Conservation (phyloP, 1,140 invertebrate species). For the Listronotus bonariensis region DNA sequence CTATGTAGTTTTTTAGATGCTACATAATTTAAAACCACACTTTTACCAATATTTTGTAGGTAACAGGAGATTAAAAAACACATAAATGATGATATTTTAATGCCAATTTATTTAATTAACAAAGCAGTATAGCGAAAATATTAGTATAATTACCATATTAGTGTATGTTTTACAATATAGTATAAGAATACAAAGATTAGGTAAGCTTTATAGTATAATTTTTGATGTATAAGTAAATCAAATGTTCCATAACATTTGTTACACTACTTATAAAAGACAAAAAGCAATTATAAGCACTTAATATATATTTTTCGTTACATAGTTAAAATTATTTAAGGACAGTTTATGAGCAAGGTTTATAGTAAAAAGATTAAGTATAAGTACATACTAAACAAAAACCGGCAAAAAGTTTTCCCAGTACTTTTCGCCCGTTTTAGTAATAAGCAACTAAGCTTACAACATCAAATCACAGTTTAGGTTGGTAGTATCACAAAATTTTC, state of each 20-base stretch:
- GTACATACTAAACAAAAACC: constrained; percentile 36
- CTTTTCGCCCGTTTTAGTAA: constrained; percentile 47
- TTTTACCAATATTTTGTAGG: too few relatives aligned
- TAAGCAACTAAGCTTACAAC: constrained; percentile 43
- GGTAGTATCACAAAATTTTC: constrained; percentile 57
- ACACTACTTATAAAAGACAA: background rate
- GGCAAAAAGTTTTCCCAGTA: constrained; percentile 55
- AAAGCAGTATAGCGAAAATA: constrained; percentile 12
- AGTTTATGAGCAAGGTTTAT: constrained; percentile 32
- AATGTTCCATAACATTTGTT: background rate
- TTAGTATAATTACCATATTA: constrained; percentile 7
- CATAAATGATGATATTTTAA: too few relatives aligned
- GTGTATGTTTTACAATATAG: constrained; percentile 13
- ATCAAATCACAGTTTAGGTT: constrained; percentile 51
- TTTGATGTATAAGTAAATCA: constrained; percentile 7
- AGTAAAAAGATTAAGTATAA: constrained; percentile 35
- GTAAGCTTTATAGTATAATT: constrained; percentile 7
- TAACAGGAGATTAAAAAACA: too few relatives aligned
- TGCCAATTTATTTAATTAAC: constrained; percentile 8
- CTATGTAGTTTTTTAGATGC: too few relatives aligned
- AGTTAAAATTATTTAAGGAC: too few relatives aligned
- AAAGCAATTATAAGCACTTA: too few relatives aligned
- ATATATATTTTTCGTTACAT: too few relatives aligned
- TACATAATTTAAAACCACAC: too few relatives aligned
- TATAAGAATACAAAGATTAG: constrained; percentile 16